phyloP scores from a whole-genome alignment of 2,797 vertebrate genomes.

The Sebastes elongatus region DNA sequence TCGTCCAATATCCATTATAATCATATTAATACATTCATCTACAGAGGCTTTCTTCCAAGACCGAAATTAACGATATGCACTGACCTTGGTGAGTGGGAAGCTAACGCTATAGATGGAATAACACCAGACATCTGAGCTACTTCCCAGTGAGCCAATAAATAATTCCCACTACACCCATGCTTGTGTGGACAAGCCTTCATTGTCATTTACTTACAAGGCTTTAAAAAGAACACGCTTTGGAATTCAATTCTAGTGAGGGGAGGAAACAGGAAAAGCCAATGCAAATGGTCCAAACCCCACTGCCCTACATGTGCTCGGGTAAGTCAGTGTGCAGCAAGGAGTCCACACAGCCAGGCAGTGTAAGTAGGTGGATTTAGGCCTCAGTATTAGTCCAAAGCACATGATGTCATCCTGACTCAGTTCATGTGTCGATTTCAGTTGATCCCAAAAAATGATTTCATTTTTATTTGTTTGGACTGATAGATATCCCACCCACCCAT shows the following conservation, averaged over 20 bases:
- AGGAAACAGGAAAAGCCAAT: slow-evolving; percentile 29
- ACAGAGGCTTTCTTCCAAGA: background rate
- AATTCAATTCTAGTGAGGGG: background rate
- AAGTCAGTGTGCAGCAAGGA: slow-evolving; percentile 67
- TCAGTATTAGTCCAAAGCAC: slow-evolving; percentile 71
- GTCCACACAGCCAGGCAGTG: slow-evolving; percentile 44
- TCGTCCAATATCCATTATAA: background rate
- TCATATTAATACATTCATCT: background rate
- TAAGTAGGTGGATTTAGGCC: slow-evolving; percentile 78
- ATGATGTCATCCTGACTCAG: slow-evolving; percentile 72
- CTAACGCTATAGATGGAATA: slow-evolving; percentile 32
- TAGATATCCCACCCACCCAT: too few relatives aligned
- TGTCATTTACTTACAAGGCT: slow-evolving; percentile 28
- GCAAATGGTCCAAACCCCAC: slow-evolving; percentile 66
- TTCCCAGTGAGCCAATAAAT: slow-evolving; percentile 40
- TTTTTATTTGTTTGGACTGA: too few relatives aligned
- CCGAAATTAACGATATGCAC: background rate
- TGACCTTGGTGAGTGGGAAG: slow-evolving; percentile 58
- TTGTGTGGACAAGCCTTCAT: slow-evolving; percentile 41
- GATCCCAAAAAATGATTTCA: background rate
- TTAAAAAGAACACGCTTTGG: background rate
- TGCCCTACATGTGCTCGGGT: slow-evolving; percentile 73
- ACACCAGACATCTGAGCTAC: slow-evolving; percentile 44
- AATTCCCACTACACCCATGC: slow-evolving; percentile 49
- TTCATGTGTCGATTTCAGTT: slow-evolving; percentile 48